Conservation (phyloP, 1,140 invertebrate genomes). For the Pseudobourletiella spinata region DNA sequence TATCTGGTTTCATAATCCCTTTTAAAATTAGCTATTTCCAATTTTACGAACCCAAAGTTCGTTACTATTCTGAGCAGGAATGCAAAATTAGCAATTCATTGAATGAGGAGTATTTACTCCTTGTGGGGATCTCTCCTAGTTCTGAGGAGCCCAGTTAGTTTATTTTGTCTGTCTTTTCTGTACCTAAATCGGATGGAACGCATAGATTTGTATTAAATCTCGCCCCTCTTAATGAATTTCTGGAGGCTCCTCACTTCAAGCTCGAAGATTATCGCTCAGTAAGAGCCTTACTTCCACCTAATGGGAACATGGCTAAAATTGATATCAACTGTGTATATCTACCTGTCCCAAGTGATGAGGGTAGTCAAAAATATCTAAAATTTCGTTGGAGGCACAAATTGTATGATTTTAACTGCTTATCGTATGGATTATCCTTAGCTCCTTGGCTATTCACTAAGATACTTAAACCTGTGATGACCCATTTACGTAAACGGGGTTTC, state of each 20-base stretch:
- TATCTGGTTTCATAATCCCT: not conserved
- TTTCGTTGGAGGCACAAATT: not conserved
- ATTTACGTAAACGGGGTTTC: not conserved
- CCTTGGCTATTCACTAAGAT: constrained; percentile 9
- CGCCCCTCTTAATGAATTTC: not conserved
- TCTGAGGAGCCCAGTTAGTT: not conserved
- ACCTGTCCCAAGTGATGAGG: not conserved
- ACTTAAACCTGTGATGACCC: not conserved
- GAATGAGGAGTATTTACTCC: not conserved
- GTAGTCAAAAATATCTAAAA: not conserved
- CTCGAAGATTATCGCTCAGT: constrained; percentile 1
- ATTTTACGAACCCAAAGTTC: not conserved
- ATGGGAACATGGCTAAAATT: not conserved
- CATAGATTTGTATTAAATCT: constrained; percentile 1
- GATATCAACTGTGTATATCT: constrained; percentile 9
- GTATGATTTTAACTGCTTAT: constrained; percentile 8
- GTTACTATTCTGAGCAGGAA: not conserved
- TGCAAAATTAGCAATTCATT: not conserved
- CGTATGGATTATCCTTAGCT: constrained; percentile 6
- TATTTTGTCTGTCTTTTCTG: not conserved
- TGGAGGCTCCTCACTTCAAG: not conserved
- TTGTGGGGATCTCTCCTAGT: not conserved
- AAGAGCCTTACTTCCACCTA: not conserved
- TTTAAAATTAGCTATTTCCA: not conserved
- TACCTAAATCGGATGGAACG: not conserved